Evolutionary conservation across 2,797 vertebrate species (phyloP).

Genomic region (Myripristis murdjan): DNA sequence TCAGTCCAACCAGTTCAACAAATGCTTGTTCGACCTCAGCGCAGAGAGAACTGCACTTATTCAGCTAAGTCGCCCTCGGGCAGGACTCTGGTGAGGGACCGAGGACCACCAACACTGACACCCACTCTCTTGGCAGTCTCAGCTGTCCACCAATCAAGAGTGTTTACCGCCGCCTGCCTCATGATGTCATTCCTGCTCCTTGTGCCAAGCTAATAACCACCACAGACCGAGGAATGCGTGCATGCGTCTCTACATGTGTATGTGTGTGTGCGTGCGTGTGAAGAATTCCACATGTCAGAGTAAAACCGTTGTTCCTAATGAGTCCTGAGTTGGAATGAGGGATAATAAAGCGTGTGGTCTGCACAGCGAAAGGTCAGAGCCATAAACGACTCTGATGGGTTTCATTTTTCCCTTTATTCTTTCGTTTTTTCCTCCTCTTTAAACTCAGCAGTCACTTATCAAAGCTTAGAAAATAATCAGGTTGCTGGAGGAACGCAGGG

Average conservation of each 20-base stretch:
- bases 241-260: slow-evolving; percentile 40
- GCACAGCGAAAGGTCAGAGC: slow-evolving; percentile 75
- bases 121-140: slow-evolving; percentile 77
- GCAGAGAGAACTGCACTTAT: slow-evolving; percentile 44
- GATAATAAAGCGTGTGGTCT: slow-evolving; percentile 64
- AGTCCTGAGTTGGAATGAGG: slow-evolving; percentile 64
- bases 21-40: slow-evolving; percentile 62
- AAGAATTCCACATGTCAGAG: slow-evolving; percentile 76
- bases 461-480: slow-evolving; percentile 75
- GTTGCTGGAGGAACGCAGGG: slow-evolving; percentile 60
- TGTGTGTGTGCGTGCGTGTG: slow-evolving; percentile 50
- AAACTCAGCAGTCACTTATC: slow-evolving; percentile 73
- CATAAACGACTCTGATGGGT: slow-evolving; percentile 66
- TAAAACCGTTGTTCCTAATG: slow-evolving; percentile 71
- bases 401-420: slow-evolving; percentile 59
- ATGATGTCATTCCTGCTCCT: slow-evolving; percentile 80
- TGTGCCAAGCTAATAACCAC: slow-evolving; percentile 80
- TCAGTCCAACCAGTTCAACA: slow-evolving; percentile 69
- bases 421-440: slow-evolving; percentile 39
- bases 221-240: slow-evolving; percentile 60
- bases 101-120: slow-evolving; percentile 83
- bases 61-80: slow-evolving; percentile 55
- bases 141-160: slow-evolving; percentile 81
- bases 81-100: slow-evolving; percentile 52
- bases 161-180: slow-evolving; percentile 79